Evolutionary conservation across 2,797 vertebrate species (phyloP).

Genomic region (Tadarida brasiliensis): DNA sequence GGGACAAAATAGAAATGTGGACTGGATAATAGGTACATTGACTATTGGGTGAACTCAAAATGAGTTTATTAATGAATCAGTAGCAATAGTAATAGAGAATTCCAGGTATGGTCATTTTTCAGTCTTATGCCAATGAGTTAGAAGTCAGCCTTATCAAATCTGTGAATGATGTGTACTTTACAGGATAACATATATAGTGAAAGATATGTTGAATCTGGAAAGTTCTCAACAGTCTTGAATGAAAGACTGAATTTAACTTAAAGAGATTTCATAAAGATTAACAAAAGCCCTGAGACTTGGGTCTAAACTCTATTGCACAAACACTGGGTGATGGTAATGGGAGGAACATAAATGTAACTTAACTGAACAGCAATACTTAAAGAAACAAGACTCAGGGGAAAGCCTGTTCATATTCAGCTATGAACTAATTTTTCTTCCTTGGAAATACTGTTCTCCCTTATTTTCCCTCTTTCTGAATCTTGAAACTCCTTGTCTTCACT

Average conservation of each 20-base stretch:
- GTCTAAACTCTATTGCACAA: background rate
- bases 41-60: background rate
- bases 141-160: conserved; percentile 22
- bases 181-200: background rate
- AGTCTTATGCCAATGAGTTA: background rate
- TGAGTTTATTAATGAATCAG: conserved; percentile 10
- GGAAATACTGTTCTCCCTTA: background rate
- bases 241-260: background rate
- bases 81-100: conserved; percentile 8
- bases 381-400: background rate
- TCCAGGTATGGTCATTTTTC: background rate
- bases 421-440: background rate
- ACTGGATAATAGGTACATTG: background rate
- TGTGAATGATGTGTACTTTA: background rate
- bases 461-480: conserved; percentile 12
- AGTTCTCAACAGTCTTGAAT: background rate
- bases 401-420: background rate
- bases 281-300: background rate
- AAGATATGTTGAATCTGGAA: background rate
- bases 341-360: background rate
- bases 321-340: background rate
- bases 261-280: background rate
- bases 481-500: background rate
- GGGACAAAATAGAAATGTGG: background rate
- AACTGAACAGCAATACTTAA: background rate